phyloP scores from a whole-genome alignment of 2,113 vertebrate species.

The Naja naja region DNA sequence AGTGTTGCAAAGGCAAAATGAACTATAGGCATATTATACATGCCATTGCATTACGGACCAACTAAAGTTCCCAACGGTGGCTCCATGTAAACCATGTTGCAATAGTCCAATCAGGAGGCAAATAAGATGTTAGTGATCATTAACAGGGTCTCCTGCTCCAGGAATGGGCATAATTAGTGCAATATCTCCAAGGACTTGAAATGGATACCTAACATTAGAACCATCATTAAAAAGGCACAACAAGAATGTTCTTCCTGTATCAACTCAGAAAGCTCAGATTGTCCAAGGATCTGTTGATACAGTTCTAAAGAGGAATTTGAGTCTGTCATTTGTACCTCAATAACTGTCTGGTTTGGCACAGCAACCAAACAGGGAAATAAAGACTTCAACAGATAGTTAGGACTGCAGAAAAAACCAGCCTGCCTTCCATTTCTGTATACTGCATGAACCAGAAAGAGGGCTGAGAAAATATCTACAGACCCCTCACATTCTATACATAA shows the following conservation, averaged over 20 bases:
- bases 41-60: not conserved
- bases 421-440: not conserved
- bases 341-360: not conserved
- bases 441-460: not conserved
- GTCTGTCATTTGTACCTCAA: not conserved
- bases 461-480: not conserved
- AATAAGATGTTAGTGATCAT: not conserved
- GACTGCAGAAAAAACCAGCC: not conserved
- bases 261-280: not conserved
- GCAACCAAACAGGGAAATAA: not conserved
- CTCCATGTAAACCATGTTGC: not conserved
- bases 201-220: not conserved
- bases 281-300: not conserved
- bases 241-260: not conserved
- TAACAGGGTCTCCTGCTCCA: not conserved
- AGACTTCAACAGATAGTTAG: not conserved
- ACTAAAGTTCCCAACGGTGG: not conserved
- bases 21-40: not conserved
- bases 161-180: not conserved
- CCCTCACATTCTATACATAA: not conserved
- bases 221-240: not conserved
- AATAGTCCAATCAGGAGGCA: not conserved
- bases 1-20: not conserved
- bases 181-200: not conserved
- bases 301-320: not conserved